These are phyloP conservation scores for Apolygus lucorum DNA, from an alignment of 1,140 invertebrate genomes.

Conservation along the genomic window DNA sequence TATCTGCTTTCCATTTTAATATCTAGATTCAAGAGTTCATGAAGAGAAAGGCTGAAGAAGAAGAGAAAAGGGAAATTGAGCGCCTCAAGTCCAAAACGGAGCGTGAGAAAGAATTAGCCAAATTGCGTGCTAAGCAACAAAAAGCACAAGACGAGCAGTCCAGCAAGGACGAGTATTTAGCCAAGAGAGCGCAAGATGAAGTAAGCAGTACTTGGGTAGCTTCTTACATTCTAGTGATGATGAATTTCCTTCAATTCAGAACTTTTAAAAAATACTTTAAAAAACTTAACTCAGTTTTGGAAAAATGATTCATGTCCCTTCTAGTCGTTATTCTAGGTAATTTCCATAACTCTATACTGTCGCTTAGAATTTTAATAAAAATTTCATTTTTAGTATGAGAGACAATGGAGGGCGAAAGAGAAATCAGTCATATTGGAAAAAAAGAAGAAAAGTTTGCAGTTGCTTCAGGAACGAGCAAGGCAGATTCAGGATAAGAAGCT, in stretches of 20 bases:
- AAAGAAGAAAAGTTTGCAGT: constrained; percentile 32
- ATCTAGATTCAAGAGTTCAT: constrained; percentile 49
- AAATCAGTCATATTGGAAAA: constrained; percentile 35
- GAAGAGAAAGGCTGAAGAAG: constrained; percentile 47
- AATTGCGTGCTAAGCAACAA: constrained; percentile 43
- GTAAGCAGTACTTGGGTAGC: constrained; percentile 33
- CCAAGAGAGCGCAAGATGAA: constrained; percentile 45
- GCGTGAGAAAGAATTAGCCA: constrained; percentile 44
- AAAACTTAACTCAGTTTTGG: no score
- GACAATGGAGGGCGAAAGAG: constrained; percentile 41
- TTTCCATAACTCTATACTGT: no score
- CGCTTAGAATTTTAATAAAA: no score
- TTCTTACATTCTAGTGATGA: constrained; percentile 2
- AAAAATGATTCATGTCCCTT: no score
- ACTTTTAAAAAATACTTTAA: no score
- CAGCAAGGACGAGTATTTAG: constrained; percentile 47
- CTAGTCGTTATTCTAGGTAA: no score
- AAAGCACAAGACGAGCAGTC: constrained; percentile 39
- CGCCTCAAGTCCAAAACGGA: constrained; percentile 41
- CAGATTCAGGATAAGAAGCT: constrained; percentile 45
- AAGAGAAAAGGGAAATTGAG: constrained; percentile 46
- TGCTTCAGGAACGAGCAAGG: constrained; percentile 40
- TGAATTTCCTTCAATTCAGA: background rate
- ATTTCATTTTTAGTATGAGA: constrained; percentile 38
- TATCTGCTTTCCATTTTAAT: background rate